A percentile compares a stretch with the other conserved stretches of the same genome.
Conservation (phyloP, 2,888 invertebrate genomes). For the Lasius fuliginosus region DNA sequence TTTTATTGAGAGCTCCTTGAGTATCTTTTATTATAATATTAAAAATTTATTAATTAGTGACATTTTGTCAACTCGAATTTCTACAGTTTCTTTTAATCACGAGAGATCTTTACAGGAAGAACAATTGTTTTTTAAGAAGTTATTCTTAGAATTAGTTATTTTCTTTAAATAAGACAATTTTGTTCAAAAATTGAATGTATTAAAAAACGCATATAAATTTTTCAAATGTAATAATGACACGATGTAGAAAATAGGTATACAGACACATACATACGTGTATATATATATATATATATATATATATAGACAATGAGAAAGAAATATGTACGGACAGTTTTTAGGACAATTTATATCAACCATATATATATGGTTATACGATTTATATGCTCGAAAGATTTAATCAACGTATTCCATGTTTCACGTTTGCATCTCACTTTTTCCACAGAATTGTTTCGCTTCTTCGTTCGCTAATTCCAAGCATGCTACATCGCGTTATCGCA, state of each 20-base stretch:
- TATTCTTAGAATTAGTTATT: not conserved
- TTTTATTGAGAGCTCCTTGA: not conserved
- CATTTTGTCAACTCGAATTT: not conserved
- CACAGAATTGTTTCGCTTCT: conserved; percentile 3
- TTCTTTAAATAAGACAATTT: conserved; percentile 1
- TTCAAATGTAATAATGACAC: too few relatives aligned
- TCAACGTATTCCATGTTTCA: conserved; percentile 10
- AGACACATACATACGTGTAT: too few relatives aligned
- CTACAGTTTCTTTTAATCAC: not conserved
- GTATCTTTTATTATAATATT: not conserved
- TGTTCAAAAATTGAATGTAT: not conserved
- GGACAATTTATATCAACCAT: not conserved
- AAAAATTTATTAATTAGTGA: not conserved
- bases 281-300: too few relatives aligned
- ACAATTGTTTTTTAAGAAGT: not conserved
- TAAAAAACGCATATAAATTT: not conserved
- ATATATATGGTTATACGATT: not conserved
- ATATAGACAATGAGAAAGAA: not conserved
- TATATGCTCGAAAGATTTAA: conserved; percentile 16
- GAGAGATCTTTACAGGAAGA: not conserved
- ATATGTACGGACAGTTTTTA: not conserved
- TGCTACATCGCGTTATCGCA: conserved; percentile 20
- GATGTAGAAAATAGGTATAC: not conserved
- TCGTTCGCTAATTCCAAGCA: conserved; percentile 3
- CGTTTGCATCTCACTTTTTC: not conserved